Evolutionary conservation across 2,888 invertebrate species (phyloP).

Genomic region (Pantelozetes paolii): DNA sequence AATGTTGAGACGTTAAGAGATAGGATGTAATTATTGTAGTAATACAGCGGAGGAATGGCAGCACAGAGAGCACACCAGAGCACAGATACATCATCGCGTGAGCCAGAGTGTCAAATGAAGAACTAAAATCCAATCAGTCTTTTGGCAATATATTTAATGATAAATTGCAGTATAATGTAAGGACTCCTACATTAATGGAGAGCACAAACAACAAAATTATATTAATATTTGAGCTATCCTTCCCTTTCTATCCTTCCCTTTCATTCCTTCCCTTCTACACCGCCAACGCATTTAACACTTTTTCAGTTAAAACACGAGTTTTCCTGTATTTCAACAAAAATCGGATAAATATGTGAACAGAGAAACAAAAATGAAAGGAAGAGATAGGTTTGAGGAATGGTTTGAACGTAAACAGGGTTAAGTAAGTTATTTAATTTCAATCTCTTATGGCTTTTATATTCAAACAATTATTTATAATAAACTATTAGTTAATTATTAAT

Average conservation of each 20-base stretch:
- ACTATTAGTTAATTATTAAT: too few relatives aligned
- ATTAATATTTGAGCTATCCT: background rate
- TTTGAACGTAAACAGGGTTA: too few relatives aligned
- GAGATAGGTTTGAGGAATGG: background rate
- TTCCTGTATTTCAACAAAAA: slow-evolving; percentile 5
- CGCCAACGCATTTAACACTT: slow-evolving; percentile 25
- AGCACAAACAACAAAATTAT: slow-evolving; percentile 9
- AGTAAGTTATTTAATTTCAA: too few relatives aligned
- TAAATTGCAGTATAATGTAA: slow-evolving; percentile 23
- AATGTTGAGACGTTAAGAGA: background rate
- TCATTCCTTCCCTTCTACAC: background rate
- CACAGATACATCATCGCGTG: slow-evolving; percentile 20
- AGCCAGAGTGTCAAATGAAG: slow-evolving; percentile 14
- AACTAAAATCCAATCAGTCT: background rate
- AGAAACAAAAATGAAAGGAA: background rate
- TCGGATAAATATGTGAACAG: background rate
- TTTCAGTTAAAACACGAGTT: background rate
- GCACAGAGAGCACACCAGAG: background rate
- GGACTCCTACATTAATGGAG: slow-evolving; percentile 25
- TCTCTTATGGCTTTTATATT: too few relatives aligned
- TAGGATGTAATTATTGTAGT: slow-evolving; percentile 5
- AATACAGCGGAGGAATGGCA: background rate
- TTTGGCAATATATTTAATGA: slow-evolving; percentile 13
- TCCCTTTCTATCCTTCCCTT: background rate
- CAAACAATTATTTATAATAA: too few relatives aligned